Evolutionary conservation across 2,113 vertebrate genomes (phyloP).

Genomic region (Dermatemys mawii): DNA sequence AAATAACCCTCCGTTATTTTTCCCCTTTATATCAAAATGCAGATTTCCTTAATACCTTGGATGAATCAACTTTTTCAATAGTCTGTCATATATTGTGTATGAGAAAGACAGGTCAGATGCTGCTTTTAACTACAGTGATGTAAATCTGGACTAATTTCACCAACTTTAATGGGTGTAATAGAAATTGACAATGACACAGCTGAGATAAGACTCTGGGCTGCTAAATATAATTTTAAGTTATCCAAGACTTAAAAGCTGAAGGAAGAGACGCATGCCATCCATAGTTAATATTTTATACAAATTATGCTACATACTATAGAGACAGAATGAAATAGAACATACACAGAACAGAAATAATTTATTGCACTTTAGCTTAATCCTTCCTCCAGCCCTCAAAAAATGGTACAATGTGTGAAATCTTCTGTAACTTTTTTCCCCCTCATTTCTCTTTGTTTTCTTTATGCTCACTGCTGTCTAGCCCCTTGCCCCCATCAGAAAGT

Average conservation of each 20-base stretch:
- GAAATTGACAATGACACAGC: background rate
- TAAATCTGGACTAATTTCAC: background rate
- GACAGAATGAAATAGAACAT: background rate
- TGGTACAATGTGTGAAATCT: background rate
- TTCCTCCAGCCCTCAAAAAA: background rate
- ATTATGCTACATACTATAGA: background rate
- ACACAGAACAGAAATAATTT: background rate
- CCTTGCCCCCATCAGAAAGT: background rate
- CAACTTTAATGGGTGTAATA: accelerated
- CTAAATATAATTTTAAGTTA: background rate
- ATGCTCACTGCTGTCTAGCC: background rate
- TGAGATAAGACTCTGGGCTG: background rate
- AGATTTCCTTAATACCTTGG: background rate
- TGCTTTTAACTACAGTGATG: background rate
- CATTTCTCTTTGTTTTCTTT: background rate
- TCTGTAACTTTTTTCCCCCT: background rate
- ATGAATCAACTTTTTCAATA: background rate
- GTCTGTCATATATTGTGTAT: background rate
- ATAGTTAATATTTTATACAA: background rate
- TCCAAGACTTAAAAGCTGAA: background rate
- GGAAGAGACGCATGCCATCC: background rate
- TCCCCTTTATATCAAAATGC: background rate
- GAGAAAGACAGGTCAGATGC: background rate
- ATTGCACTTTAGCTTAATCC: background rate
- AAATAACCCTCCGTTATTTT: background rate